Evolutionary conservation across 2,113 vertebrate species (phyloP).

Genomic region (Myocastor coypus): DNA sequence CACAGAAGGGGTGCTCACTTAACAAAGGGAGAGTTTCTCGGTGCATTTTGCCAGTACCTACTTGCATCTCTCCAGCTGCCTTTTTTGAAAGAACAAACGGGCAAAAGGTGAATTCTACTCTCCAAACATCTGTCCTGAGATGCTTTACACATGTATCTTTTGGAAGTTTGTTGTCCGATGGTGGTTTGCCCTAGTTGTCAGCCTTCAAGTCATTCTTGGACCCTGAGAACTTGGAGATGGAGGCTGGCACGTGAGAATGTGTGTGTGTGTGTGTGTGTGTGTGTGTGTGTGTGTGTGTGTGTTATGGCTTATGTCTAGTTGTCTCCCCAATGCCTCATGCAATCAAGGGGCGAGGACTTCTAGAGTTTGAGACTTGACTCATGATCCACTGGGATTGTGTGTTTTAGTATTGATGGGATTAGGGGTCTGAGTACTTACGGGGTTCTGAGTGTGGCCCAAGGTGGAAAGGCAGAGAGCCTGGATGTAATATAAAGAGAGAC

Average conservation of each 20-base stretch:
- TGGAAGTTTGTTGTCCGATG: not conserved
- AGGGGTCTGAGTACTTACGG: too few species aligned
- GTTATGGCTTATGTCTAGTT: too few species aligned
- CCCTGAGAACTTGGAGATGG: not conserved
- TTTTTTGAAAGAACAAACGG: conserved; percentile 21
- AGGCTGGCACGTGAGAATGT: not conserved
- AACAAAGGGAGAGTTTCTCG: not conserved
- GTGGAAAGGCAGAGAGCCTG: too few species aligned
- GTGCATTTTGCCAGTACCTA: not conserved
- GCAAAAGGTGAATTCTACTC: not conserved
- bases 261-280: not conserved
- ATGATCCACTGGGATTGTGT: too few species aligned
- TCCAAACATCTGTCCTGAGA: not conserved
- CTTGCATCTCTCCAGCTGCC: not conserved
- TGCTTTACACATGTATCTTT: not conserved
- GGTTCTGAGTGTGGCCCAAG: too few species aligned
- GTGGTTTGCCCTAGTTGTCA: not conserved
- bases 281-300: not conserved
- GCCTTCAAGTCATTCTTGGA: not conserved
- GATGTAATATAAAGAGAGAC: too few species aligned
- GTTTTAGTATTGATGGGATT: too few species aligned
- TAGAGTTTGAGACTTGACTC: too few species aligned
- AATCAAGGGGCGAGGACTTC: too few species aligned
- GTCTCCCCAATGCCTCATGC: too few species aligned
- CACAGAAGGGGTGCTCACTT: not conserved